Evolutionary conservation across 2,113 vertebrate species (phyloP), one percentile per base, ranked within the genome.

Genomic region (Apus apus): DNA sequence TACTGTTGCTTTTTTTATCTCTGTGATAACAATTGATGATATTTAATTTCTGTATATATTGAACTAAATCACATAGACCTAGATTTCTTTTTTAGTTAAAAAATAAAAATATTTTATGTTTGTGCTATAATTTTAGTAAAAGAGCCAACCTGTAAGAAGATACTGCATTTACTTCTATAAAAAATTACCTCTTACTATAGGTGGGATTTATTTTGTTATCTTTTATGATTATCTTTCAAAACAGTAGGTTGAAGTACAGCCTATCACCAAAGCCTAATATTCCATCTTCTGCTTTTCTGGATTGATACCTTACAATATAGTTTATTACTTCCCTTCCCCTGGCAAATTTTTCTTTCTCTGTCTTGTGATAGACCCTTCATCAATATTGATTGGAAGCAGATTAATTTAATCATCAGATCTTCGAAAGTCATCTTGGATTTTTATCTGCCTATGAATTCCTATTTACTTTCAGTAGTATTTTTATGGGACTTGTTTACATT

Each of bases 401-500:
- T 84, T 32, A 70, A 77, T 91, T 75, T 83, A 61, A 36, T 82
- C 67, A 80, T 91, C 40, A 65, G 45, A 25, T 58, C 29, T 88
- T 90, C 11, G 61, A 45, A 85, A 70, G 9, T 74, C 75, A 67
- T 8, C 11, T 84, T 91, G 45, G 23, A 68, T 81, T 95, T 85
- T 84, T 92, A 30, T 83, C 27, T 64, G 61, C 23, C 64, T 57
- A 4, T 65, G 53, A 53, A 34, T 92, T 91, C 66, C 23, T 92
- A n/a, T 93, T 88, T 91, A 26, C 66, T 91, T 87, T 85, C 58
- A 91, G 36, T 38, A 27, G 58, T 54, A 71, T 84, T 67, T 96
- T 23, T 86, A 51, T 74, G 43, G 34, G 74, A 83, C 2, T 88
- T 97, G 72, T 89, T 96, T 94, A 87, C 77, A 65, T 86, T 96